Base-by-base conservation (phyloP, 92 coral and sea anemone species). In the Porites cylindrica region DNA sequence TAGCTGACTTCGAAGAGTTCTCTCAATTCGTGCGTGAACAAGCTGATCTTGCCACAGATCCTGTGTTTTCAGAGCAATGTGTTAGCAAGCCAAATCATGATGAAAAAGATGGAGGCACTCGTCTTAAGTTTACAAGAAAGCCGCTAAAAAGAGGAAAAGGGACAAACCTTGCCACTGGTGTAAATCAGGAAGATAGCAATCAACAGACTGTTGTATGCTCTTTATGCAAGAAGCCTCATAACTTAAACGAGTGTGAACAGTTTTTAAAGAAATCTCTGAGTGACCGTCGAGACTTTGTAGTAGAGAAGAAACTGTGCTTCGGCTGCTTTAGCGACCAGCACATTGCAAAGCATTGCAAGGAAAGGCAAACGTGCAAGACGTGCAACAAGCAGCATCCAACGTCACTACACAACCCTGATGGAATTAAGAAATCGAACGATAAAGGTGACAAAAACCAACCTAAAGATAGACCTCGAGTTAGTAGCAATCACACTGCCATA, bases 361-460 rank as follows among this genome's bases (percentile, higher is more conserved):
- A 72, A 38, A 88, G 82, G 50, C 83, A 79, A 73, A 53, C 80
- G 24, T 93, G 96, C 38, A 79, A 92, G 81, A 83, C 77, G 12
- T 92, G 95, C 80, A 92, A 82, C 67, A 92, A 90, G 88, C 82
- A 66, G 11, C 95, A 94, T 50, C 94, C 95, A 8, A 90, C 98
- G 1, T 80, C 93, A 43, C 69, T 90, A 19, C 94, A 86, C 59
- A 88, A 92, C 26, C 8, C 76, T 56, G 73, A 85, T 66, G 83
- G 93, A 88, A 26, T 16, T 16, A 20, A 8, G 69, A 77, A 77
- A 26, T 5, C 67, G 7, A 77, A 82, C 53, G 60, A 70, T 43
- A 78, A 21, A 19, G 66, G 83, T 6, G 61, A 53, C 7, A 69
- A 56, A n/a, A 76, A 80, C 32, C 67, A 73, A 18, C 51, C 80